Evolutionary conservation across 2,888 invertebrate genomes (phyloP), one percentile per base, ranked within the genome.

Genomic region (Chelonus formosanus): DNA sequence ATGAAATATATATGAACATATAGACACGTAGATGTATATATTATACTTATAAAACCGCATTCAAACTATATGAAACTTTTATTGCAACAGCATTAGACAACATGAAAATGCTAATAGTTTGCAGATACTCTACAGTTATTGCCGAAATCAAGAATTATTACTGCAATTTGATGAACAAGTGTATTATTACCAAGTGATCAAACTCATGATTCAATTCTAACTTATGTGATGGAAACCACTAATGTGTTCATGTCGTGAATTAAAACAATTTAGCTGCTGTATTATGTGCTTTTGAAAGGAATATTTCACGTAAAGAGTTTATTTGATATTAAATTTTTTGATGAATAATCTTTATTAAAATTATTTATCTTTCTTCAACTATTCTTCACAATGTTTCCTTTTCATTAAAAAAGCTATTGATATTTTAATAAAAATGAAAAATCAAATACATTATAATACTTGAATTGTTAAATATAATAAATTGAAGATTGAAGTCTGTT

Each of bases 171-270:
- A 48, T 48, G 48, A 48, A 48, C 48, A 48, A 48, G 20, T 48
- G n/a, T n/a, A 10, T 48, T 20, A 48, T 48, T 48, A 48, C 48
- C n/a, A 5, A 48, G 32, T 52, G 52, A 52, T 32, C 6, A 52
- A 52, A 32, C 7, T 52, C 3, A 8, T 8, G 52, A 20, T 52
- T 52, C 32, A 31, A 52, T 52, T 52, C 52, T 32, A 32, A 32
- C 5, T 52, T 8, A 20, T 20, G 20, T 20, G 20, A 52, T 32
- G 52, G 7, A 52, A 20, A 52, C 52, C 32, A 32, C 20, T 32
- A 52, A 52, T 52, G 52, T 8, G 20, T 52, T 52, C 52, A 32
- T 52, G 52, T 3, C 52, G 32, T 32, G 52, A 52, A 52, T 52
- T 6, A 52, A 52, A 52, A 32, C 52, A 52, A 52, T 52, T 52